Base-by-base conservation (phyloP, 2,797 vertebrate species). In the Poeciliopsis gracilis region DNA sequence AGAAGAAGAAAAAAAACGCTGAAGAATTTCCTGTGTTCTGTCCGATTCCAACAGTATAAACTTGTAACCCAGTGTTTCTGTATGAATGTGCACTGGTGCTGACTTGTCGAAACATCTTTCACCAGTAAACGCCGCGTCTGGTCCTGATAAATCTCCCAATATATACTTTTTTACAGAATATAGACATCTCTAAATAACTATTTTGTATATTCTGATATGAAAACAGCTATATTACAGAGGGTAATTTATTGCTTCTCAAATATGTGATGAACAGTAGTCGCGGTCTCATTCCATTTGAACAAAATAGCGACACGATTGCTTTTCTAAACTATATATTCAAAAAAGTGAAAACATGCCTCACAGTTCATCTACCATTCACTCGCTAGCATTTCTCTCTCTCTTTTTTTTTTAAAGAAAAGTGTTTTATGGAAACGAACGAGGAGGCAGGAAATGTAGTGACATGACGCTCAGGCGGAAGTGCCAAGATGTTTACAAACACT, bases 121-220 rank as follows among this genome's bases (percentile, higher is more conserved):
- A 84, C 81, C 77, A 88, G 72, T 67, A 67, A 67, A 70, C 11
- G 3, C 84, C 79, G 83, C 80, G 82, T 89, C 78, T 86, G 80
- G 83, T 88, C 75, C 78, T 82, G 75, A 85, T 82, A 83, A 90
- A 67, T 89, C 77, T 85, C 80, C 85, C 53, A 45, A 93, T 81
- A 91, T 95, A 91, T 95, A 94, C 90, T 94, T 95, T 95, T 95
- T 88, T 94, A 94, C 91, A 91, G 90, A 95, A 93, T 94, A 94
- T 93, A 91, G 91, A 90, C 90, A 92, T 91, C 84, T 91, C 89
- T 89, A 93, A 95, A 95, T 90, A 66, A 88, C 93, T 94, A 95
- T 95, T 95, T 95, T 96, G 87, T 94, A 95, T 94, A 90, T 90
- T 93, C 91, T 91, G 88, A 90, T 87, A 88, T 94, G 94, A 91